Evolutionary conservation across 2,888 invertebrate genomes (phyloP).

Genomic region (Pristionchus exspectatus): DNA sequence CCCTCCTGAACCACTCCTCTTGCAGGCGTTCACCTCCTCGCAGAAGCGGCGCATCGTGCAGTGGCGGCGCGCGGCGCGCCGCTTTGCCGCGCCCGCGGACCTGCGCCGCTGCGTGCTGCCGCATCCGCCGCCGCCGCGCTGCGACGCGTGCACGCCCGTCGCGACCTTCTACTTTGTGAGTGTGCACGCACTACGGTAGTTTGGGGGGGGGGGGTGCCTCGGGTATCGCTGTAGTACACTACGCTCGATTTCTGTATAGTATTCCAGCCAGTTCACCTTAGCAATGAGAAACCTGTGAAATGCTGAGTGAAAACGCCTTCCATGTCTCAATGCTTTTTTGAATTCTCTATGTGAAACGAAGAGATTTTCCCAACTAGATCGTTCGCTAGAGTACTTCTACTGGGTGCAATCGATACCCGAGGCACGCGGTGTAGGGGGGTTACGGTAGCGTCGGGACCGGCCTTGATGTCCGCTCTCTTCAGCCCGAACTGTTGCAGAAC

Average conservation of each 20-base stretch:
- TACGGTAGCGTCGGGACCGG: background rate
- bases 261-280: no score
- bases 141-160: conserved; percentile 50
- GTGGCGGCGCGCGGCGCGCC: conserved; percentile 47
- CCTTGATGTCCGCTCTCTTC: background rate
- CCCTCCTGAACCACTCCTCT: background rate
- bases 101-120: conserved; percentile 5
- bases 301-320: no score
- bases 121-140: conserved; percentile 51
- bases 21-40: conserved; percentile 53
- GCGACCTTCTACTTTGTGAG: conserved; percentile 51
- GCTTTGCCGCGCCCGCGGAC: conserved; percentile 45
- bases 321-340: no score
- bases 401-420: no score
- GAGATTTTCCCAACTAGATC: no score
- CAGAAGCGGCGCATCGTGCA: conserved; percentile 52
- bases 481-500: conserved; percentile 47
- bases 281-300: no score
- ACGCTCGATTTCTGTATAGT: no score
- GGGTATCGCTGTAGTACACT: no score
- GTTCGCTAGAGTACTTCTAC: no score
- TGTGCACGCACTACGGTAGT: background rate
- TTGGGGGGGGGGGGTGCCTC: no score
- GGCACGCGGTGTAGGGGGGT: no score
- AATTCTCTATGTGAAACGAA: no score